phyloP scores from a whole-genome alignment of 2,113 vertebrate genomes.

The Lycaon pictus region DNA sequence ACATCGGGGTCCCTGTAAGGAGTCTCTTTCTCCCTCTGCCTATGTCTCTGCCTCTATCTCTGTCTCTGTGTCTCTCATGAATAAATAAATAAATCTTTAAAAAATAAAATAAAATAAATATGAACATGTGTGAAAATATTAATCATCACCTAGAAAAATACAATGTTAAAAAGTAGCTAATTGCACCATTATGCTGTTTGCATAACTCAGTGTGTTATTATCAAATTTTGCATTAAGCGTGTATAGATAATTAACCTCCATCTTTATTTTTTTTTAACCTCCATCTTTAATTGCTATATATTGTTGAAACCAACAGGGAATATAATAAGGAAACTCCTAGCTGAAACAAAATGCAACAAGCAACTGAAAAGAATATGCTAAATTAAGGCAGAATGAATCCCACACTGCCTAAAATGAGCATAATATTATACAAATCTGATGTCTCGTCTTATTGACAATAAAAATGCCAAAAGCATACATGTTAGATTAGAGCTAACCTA shows the following conservation, averaged over 20 bases:
- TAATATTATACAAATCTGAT: slow-evolving; percentile 46
- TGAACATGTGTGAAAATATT: not conserved
- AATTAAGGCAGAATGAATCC: slow-evolving; percentile 72
- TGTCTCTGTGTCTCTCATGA: too few species aligned
- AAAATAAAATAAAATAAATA: not conserved
- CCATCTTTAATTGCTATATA: slow-evolving; percentile 55
- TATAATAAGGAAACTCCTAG: not conserved
- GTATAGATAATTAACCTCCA: slow-evolving; percentile 38
- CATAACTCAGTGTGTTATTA: not conserved
- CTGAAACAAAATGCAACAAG: slow-evolving; percentile 58
- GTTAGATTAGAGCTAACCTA: slow-evolving; percentile 85
- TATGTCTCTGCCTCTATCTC: too few species aligned
- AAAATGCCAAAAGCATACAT: slow-evolving; percentile 82
- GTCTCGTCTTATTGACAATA: slow-evolving; percentile 83
- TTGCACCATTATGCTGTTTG: not conserved
- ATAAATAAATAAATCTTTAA: too few species aligned
- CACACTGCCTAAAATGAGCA: slow-evolving; percentile 75
- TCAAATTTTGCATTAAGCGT: slow-evolving; percentile 12
- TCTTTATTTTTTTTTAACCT: slow-evolving; percentile 43
- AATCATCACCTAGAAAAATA: slow-evolving; percentile 19
- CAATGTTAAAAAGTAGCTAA: not conserved
- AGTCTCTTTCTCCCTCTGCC: too few species aligned
- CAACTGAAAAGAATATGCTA: slow-evolving; percentile 36
- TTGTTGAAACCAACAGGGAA: slow-evolving; percentile 47
- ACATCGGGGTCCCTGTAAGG: too few species aligned